phyloP scores from a whole-genome alignment of 1,140 invertebrate species.

The Hesperophylax magnus region DNA sequence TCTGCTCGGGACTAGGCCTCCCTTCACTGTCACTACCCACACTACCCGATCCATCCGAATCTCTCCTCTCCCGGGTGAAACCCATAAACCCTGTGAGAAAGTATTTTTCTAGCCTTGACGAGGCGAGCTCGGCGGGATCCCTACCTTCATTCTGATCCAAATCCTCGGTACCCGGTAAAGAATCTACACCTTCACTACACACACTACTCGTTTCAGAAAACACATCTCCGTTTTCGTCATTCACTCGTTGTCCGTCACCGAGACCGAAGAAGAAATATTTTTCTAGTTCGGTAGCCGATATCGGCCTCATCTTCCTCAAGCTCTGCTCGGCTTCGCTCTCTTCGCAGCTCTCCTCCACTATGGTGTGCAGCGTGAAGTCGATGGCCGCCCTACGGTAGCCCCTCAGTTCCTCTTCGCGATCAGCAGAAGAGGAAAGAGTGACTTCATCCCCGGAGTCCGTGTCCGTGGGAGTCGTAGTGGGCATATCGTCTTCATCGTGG shows the following conservation, averaged over 20 bases:
- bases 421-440: slow-evolving; percentile 67
- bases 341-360: slow-evolving; percentile 94
- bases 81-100: slow-evolving; percentile 90
- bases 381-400: slow-evolving; percentile 86
- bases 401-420: slow-evolving; percentile 85
- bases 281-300: slow-evolving; percentile 87
- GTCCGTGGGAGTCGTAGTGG: slow-evolving; percentile 72
- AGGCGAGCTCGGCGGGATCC: slow-evolving; percentile 82
- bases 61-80: slow-evolving; percentile 79
- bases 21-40: slow-evolving; percentile 88
- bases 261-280: slow-evolving; percentile 93
- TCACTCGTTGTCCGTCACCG: slow-evolving; percentile 76
- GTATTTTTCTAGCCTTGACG: slow-evolving; percentile 91
- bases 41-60: slow-evolving; percentile 88
- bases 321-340: slow-evolving; percentile 84
- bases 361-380: slow-evolving; percentile 93
- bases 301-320: slow-evolving; percentile 74
- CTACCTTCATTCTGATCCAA: slow-evolving; percentile 66
- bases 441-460: slow-evolving; percentile 73
- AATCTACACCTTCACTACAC: slow-evolving; percentile 86
- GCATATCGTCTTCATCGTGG: slow-evolving; percentile 78
- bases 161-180: slow-evolving; percentile 71
- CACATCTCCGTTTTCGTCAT: slow-evolving; percentile 77
- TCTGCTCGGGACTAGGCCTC: slow-evolving; percentile 87
- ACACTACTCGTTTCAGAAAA: slow-evolving; percentile 91